Evolutionary conservation across 2,797 vertebrate species (phyloP).

Genomic region (Thripadectes ignobilis): DNA sequence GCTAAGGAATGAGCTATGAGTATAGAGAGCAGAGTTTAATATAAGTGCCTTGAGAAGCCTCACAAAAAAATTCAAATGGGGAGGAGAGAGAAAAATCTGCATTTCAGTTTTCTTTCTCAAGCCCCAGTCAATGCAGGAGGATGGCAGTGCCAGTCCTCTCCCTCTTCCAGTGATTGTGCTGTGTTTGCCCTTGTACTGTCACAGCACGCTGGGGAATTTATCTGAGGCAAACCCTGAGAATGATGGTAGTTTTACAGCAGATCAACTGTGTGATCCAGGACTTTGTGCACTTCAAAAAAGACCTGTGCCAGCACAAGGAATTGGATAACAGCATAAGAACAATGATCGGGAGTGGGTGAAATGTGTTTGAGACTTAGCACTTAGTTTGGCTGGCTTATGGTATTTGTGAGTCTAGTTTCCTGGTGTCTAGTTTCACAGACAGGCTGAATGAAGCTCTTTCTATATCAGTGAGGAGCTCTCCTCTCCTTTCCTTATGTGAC

Average conservation of each 20-base stretch:
- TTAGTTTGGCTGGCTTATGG: not conserved
- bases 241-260: not conserved
- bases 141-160: not conserved
- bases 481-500: not conserved
- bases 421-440: not conserved
- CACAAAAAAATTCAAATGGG: not conserved
- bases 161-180: fast-evolving
- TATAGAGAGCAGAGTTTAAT: not conserved
- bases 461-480: not conserved
- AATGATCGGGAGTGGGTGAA: not conserved
- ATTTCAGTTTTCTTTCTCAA: not conserved
- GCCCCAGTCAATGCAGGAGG: not conserved
- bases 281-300: not conserved
- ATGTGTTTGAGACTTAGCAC: not conserved
- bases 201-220: not conserved
- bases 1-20: not conserved
- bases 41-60: not conserved
- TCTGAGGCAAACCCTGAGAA: not conserved
- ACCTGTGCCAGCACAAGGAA: not conserved
- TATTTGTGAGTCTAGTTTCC: not conserved
- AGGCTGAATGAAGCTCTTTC: not conserved
- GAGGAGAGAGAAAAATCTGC: not conserved
- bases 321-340: not conserved
- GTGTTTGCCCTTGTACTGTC: not conserved
- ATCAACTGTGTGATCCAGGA: not conserved